A percentile compares a stretch with the other conserved stretches of the same genome.
phyloP scores from a whole-genome alignment of 2,113 vertebrate genomes.

The Muscicapa adusta region DNA sequence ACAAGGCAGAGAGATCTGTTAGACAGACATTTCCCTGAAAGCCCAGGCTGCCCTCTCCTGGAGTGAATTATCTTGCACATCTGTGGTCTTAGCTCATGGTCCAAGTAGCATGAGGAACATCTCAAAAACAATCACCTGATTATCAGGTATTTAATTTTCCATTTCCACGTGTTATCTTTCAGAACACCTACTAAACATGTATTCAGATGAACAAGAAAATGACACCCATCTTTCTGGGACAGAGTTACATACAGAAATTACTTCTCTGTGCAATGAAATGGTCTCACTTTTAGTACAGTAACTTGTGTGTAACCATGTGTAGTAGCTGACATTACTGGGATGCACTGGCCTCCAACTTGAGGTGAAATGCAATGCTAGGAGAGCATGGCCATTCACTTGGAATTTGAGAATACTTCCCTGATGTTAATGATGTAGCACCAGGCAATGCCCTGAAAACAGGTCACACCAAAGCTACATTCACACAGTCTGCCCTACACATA shows the following conservation, averaged over 20 bases:
- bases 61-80: neutral
- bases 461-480: neutral
- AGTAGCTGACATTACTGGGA: neutral
- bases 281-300: neutral
- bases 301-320: neutral
- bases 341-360: neutral
- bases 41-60: slow-evolving; percentile 35
- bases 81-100: neutral
- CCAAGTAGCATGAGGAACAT: neutral
- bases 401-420: neutral
- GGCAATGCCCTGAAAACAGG: neutral
- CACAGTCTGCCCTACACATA: neutral
- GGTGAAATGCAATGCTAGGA: neutral
- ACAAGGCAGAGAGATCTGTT: neutral
- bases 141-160: neutral
- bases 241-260: neutral
- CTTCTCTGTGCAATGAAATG: neutral
- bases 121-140: neutral
- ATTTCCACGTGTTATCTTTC: neutral
- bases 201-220: neutral
- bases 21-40: neutral
- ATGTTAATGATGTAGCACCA: neutral
- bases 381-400: neutral
- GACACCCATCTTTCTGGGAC: neutral
- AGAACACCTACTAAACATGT: neutral